phyloP scores from a whole-genome alignment of 2,113 vertebrate species.

The Megaleporinus macrocephalus region DNA sequence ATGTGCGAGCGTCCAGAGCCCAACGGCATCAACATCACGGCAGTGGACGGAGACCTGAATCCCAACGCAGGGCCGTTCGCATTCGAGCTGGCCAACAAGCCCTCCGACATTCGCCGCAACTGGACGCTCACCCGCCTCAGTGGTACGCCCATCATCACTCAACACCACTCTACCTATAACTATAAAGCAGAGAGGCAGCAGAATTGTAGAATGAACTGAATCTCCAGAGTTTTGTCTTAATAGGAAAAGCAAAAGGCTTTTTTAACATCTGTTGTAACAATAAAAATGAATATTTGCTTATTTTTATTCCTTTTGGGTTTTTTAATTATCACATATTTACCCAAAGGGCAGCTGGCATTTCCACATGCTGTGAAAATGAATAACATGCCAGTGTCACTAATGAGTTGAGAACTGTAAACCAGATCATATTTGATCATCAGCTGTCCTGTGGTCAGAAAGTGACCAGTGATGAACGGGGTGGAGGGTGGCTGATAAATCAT shows the following conservation, averaged over 20 bases:
- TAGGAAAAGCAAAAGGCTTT: no score
- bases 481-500: no score
- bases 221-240: no score
- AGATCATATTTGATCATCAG: no score
- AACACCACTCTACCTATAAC: not conserved
- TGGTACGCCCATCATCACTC: constrained; percentile 71
- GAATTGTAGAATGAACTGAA: no score
- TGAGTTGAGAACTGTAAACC: no score
- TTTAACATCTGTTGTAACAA: not conserved
- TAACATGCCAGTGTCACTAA: no score
- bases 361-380: no score
- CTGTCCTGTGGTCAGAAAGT: not conserved
- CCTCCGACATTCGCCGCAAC: constrained; percentile 86
- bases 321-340: not conserved
- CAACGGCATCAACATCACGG: constrained; percentile 94
- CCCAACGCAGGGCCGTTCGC: constrained; percentile 93
- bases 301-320: not conserved
- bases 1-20: constrained; percentile 91
- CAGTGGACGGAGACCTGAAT: constrained; percentile 88
- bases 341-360: no score
- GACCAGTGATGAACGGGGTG: not conserved
- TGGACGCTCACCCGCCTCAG: constrained; percentile 92
- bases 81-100: constrained; percentile 88
- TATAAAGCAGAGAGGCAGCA: not conserved
- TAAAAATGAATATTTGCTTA: no score